These are phyloP conservation scores for Drosophila burlai DNA, from an alignment of 1,140 invertebrate genomes.

Conservation along the genomic window DNA sequence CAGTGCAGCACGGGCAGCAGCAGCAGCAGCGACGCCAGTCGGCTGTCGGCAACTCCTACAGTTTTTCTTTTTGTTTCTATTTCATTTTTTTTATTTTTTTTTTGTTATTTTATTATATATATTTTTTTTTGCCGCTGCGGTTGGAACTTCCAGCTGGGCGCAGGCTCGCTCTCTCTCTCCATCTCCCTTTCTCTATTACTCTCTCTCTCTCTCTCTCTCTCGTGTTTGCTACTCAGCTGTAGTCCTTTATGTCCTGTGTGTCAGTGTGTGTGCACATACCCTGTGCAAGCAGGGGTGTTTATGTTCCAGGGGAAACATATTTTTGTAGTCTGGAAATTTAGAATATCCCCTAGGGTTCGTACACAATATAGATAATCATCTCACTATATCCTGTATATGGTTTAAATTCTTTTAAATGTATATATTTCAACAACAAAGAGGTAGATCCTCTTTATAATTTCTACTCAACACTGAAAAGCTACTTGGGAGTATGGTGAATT, in stretches of 20 bases:
- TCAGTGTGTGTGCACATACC: slow-evolving; percentile 12
- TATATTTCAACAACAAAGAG: background rate
- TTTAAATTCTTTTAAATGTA: too few relatives aligned
- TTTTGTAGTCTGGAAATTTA: too few relatives aligned
- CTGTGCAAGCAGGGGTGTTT: slow-evolving; percentile 2
- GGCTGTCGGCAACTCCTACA: slow-evolving; percentile 59
- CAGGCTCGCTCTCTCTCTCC: slow-evolving; percentile 29
- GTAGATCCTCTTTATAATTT: background rate
- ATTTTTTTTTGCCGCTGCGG: slow-evolving; percentile 19
- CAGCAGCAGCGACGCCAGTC: slow-evolving; percentile 40
- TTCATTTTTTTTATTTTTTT: too few relatives aligned
- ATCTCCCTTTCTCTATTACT: slow-evolving; percentile 5
- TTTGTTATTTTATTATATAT: background rate
- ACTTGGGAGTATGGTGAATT: background rate
- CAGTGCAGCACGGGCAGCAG: slow-evolving; percentile 7
- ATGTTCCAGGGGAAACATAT: background rate
- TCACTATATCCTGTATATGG: too few relatives aligned
- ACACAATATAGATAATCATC: too few relatives aligned
- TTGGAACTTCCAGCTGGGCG: slow-evolving; percentile 53
- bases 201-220: background rate
- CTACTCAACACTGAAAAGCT: background rate
- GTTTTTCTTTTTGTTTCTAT: slow-evolving; percentile 11
- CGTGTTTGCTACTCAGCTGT: slow-evolving; percentile 53
- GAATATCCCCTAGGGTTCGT: too few relatives aligned
- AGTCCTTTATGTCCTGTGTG: slow-evolving; percentile 26